phyloP scores from a whole-genome alignment of 2,888 invertebrate genomes.

The Chrysolina oricalcia region DNA sequence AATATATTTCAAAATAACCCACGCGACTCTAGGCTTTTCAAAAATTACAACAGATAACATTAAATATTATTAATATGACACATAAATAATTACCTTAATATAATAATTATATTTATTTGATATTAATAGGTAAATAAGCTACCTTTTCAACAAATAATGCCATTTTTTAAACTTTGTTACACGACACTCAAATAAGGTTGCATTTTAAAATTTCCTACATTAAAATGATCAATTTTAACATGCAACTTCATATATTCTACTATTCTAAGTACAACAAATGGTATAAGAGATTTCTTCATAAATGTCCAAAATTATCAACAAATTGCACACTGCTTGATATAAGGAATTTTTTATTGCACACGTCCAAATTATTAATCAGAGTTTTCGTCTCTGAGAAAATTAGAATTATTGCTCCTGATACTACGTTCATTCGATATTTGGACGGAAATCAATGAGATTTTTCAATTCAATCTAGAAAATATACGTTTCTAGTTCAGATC shows the following conservation, averaged over 20 bases:
- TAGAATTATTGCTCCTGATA: slow-evolving; percentile 45
- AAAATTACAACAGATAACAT: slow-evolving; percentile 62
- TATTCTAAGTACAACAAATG: slow-evolving; percentile 64
- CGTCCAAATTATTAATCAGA: slow-evolving; percentile 47
- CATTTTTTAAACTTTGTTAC: slow-evolving; percentile 41
- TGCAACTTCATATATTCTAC: slow-evolving; percentile 33
- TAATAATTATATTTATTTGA: slow-evolving; percentile 57
- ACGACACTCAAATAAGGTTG: slow-evolving; percentile 31
- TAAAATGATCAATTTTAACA: slow-evolving; percentile 30
- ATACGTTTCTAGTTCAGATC: slow-evolving; percentile 38
- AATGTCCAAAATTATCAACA: slow-evolving; percentile 54
- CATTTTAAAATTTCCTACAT: slow-evolving; percentile 14
- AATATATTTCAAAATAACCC: slow-evolving; percentile 54
- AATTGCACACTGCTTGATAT: slow-evolving; percentile 58
- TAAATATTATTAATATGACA: slow-evolving; percentile 65
- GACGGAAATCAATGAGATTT: slow-evolving; percentile 52
- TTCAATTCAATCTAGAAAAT: slow-evolving; percentile 31
- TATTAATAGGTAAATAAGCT: slow-evolving; percentile 60
- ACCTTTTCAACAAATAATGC: slow-evolving; percentile 58
- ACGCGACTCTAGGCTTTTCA: slow-evolving; percentile 41
- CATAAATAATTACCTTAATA: slow-evolving; percentile 60
- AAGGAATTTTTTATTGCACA: slow-evolving; percentile 57
- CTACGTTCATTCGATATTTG: slow-evolving; percentile 40
- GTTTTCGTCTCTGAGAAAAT: slow-evolving; percentile 33
- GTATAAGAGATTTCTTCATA: slow-evolving; percentile 53